phyloP scores from a whole-genome alignment of 2,888 invertebrate species.

The Ectobius pallidus region DNA sequence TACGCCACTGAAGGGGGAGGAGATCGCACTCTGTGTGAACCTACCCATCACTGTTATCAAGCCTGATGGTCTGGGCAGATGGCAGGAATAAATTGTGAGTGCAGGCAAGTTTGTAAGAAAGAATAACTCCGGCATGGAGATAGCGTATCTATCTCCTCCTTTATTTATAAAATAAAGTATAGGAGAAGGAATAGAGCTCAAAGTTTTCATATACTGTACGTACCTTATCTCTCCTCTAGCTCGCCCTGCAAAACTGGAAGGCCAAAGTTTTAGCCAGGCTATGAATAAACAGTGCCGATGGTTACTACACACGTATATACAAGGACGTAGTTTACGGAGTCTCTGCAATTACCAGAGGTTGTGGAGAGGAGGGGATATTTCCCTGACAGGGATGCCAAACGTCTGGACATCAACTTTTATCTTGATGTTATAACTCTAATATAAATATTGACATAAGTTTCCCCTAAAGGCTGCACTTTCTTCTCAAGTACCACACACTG shows the following conservation, averaged over 20 bases:
- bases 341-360: background rate
- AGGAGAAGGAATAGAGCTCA: conserved; percentile 19
- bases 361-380: background rate
- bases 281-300: conserved; percentile 11
- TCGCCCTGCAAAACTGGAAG: background rate
- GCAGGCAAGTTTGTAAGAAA: background rate
- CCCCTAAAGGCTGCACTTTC: no score
- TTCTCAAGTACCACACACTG: no score
- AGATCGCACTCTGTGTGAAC: background rate
- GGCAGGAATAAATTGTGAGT: conserved; percentile 13
- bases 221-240: conserved; percentile 2
- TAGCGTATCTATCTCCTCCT: conserved; percentile 6
- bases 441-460: no score
- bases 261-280: conserved; percentile 6
- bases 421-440: background rate
- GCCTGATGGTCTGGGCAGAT: background rate
- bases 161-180: conserved; percentile 22
- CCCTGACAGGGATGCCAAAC: background rate
- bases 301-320: background rate
- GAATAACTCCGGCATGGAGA: background rate
- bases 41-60: background rate
- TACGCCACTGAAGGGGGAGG: background rate
- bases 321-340: background rate
- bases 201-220: conserved; percentile 4
- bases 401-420: background rate